Evolutionary conservation across 2,797 vertebrate species (phyloP).

Genomic region (Pseudomugil gertrudae): DNA sequence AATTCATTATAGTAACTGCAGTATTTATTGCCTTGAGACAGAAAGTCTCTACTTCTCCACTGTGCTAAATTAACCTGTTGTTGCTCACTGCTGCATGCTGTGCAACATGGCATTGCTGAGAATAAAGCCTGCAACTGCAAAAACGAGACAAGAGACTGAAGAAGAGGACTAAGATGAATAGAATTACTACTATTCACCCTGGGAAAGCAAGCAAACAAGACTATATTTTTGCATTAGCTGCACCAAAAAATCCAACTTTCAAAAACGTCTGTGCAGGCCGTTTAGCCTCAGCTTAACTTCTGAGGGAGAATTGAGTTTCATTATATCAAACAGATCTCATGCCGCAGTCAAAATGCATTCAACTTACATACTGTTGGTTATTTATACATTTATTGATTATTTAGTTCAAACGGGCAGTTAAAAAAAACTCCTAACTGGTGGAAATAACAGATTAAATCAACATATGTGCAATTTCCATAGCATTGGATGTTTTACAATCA

Average conservation of each 20-base stretch:
- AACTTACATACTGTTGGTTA: background rate
- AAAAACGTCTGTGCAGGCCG: too few species aligned
- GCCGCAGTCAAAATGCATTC: background rate
- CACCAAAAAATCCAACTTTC: too few species aligned
- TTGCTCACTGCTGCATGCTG: conserved; percentile 56
- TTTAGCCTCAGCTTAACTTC: too few species aligned
- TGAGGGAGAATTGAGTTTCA: too few species aligned
- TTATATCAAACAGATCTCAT: too few species aligned
- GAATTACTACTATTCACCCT: conserved; percentile 58
- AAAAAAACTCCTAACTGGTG: background rate
- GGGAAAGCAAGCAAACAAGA: conserved; percentile 69
- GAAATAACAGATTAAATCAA: background rate
- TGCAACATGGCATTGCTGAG: conserved; percentile 49
- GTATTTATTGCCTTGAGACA: conserved; percentile 62
- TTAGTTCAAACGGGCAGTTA: background rate
- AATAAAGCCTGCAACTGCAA: conserved; percentile 45
- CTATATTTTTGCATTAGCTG: too few species aligned
- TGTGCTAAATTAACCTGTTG: conserved; percentile 59
- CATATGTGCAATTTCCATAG: too few species aligned
- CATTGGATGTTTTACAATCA: too few species aligned
- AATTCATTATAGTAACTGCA: conserved; percentile 52
- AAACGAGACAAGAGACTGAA: conserved; percentile 53
- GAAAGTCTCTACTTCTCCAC: conserved; percentile 44
- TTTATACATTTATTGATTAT: too few species aligned
- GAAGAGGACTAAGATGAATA: conserved; percentile 55